Base-by-base conservation (phyloP, 2,797 vertebrate species). In the Selene dorsalis region DNA sequence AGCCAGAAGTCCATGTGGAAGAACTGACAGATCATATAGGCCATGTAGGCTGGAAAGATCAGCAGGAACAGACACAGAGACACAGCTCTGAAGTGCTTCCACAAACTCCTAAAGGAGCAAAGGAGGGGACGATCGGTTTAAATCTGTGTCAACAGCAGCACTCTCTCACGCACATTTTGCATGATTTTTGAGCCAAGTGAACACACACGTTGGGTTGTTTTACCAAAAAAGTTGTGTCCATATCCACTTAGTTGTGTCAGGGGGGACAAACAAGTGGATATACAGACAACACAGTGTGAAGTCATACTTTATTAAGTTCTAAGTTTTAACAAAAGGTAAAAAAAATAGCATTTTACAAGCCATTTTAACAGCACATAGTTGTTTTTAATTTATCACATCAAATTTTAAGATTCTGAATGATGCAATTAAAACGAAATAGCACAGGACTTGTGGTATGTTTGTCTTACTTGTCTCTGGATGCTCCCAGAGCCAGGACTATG, bases 1-100 rank as follows among this genome's bases (percentile, higher is more conserved):
- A 99, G 95, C 98, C 98, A 99, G 93, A 99, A 98, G 90, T 99
- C 98, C 98, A 98, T 99, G 94, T 98, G 97, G 94, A 99, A 99
- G 94, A 99, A 99, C 77, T 99, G 98, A 92, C 97, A 99, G 85
- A 99, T 99, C 98, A 99, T 99, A 82, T 97, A 99, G 71, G 98
- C 97, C 98, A 99, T 98, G 82, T 99, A 99, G 0, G 98, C 96
- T 0, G 98, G 98, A 88, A 99, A 99, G 75, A 99, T 94, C 1
- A 99, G 94, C 56, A 99, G 87, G 93, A 99, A 99, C 38, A 96
- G 91, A 84, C 98, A 99, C 57, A 99, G 95, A 88, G 97, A 98
- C 88, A 99, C 97, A 0, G 97, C 98, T 85, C 97, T 93, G 88
- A 99, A 99, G 92, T 99, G 98, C 67, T 99, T 99, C 98, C 98